Evolutionary conservation across 2,113 vertebrate genomes (phyloP), one percentile per base, ranked within the genome.

Genomic region (Cottus gobio): DNA sequence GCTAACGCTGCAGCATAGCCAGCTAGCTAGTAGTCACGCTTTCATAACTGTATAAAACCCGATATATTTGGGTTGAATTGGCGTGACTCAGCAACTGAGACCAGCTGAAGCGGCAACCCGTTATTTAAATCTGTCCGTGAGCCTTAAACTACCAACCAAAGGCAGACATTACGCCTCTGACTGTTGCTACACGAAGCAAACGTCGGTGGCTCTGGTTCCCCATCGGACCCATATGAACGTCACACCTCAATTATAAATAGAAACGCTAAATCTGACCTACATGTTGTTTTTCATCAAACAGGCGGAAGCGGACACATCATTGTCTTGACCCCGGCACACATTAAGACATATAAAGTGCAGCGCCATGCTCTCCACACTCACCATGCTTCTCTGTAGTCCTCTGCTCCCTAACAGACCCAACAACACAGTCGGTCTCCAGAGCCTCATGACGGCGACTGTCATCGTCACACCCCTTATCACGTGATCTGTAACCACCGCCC

Each of bases 331-430:
- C 3, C 2, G 2, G 2, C 0, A 7, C 1, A 54, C 0, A 44
- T 11, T 7, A 4, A 26, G 1, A 34, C 0, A 0, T 0, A 56
- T 10, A 0, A 3, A 12, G 15, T 0, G 3, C 1, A 4, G 3
- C 7, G 36, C 0, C 1, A 0, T 1, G 3, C 2, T n/a, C 1
- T 37, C 2, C 9, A 6, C 5, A 36, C 92, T 86, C 58, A 95
- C 95, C 95, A 95, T 95, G 3, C 67, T 85, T 84, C 89, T 86
- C 1, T 57, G 1, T 1, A 84, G 1, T 16, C 88, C 88, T 71
- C 70, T 61, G 31, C 78, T 84, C 0, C 87, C 87, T 0, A 93
- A 0, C 1, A 82, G 1, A 4, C 88, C 86, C 0, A 93, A 31
- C 5, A 94, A 1, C 6, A 88, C 26, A 3, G 79, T 9, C 0